These are phyloP conservation scores for Numida meleagris DNA, from an alignment of 2,113 vertebrate genomes.

Conservation along the genomic window DNA sequence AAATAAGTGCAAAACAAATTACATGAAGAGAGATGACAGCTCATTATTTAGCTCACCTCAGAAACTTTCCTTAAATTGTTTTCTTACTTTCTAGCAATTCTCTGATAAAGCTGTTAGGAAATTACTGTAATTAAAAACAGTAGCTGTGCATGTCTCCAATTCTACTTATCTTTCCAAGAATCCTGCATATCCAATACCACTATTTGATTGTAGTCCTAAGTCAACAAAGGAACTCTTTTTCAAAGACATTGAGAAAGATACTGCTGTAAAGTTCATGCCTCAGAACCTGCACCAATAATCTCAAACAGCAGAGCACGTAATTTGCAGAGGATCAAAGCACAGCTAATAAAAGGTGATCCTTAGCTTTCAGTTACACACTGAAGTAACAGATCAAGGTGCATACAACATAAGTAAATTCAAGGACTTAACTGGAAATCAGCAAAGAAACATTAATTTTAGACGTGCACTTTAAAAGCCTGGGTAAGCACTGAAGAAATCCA, in stretches of 20 bases:
- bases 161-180: slow-evolving; percentile 41
- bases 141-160: slow-evolving; percentile 67
- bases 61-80: slow-evolving; percentile 60
- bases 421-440: not conserved
- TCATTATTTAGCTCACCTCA: slow-evolving; percentile 60
- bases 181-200: not conserved
- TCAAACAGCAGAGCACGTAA: not conserved
- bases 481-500: not conserved
- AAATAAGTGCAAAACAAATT: slow-evolving; percentile 57
- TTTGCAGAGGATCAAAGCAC: not conserved
- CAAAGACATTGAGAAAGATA: not conserved
- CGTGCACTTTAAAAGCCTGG: not conserved
- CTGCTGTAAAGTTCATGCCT: not conserved
- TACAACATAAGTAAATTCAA: not conserved
- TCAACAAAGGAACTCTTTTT: not conserved
- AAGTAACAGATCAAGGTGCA: not conserved
- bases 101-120: slow-evolving; percentile 75
- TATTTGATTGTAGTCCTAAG: not conserved
- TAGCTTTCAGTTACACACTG: not conserved
- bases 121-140: slow-evolving; percentile 76
- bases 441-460: not conserved
- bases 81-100: slow-evolving; percentile 73
- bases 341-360: not conserved
- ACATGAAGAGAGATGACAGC: slow-evolving; percentile 34
- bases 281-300: not conserved